Base-by-base conservation (phyloP, 2,888 invertebrate genomes). In the Eurytoma californica region DNA sequence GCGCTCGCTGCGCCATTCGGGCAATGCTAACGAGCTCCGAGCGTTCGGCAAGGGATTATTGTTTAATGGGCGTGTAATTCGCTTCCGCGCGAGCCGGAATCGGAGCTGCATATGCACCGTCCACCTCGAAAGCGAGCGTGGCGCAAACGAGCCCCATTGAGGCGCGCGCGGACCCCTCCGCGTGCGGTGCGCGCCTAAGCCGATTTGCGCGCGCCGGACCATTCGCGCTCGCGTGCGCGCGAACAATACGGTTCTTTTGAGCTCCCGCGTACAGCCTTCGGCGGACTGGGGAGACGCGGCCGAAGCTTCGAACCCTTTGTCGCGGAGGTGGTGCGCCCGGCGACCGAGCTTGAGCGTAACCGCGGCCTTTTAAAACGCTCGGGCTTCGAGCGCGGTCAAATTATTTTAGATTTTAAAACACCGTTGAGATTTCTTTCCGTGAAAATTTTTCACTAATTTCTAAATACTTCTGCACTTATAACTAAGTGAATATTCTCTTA, bases 31-130 rank as follows among this genome's bases (percentile, higher is more conserved):
- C 70, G 65, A 77, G 58, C 2, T 47, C 39, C 39, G 58, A 18
- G n/a, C 61, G 28, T 28, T 14, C 18, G 63, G 61, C 61, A 75
- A 55, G 70, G 70, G 70, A 77, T 77, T 72, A 77, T 77, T 77
- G 77, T 58, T 77, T 70, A 77, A 77, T 77, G 70, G 77, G 77
- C 77, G 70, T 70, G 57, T 70, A 77, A 77, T 77, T 77, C 69
- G 55, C 57, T 69, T 55, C 53, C 65, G 76, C 55, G 70, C 39
- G 68, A 76, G 69, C 53, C 63, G 76, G 24, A 68, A 76, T 76
- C 69, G 63, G 61, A 63, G 65, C 57, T 65, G 70, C 63, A 70
- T 70, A 57, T 39, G 77, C 49, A 63, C 66, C 7, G 14, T 24
- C 47, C 28, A 16, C 28, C 67, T 57, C 18, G 20, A n/a, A 20